Conservation (phyloP, 2,797 vertebrate genomes). For the Danio aesculapii region DNA sequence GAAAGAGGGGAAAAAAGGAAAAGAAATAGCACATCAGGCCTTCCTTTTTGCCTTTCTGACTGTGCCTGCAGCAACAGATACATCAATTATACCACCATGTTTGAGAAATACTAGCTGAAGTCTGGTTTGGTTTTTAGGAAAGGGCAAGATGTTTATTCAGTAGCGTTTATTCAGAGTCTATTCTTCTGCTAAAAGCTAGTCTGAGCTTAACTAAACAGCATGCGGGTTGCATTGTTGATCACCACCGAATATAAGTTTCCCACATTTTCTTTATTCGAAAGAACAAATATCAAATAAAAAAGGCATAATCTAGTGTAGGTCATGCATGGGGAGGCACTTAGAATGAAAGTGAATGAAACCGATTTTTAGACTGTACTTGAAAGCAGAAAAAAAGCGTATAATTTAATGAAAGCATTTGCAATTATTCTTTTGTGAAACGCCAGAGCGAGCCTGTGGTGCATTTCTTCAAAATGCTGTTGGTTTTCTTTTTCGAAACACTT, state of each 20-base stretch:
- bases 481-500: neutral
- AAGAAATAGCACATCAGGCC: constrained; percentile 46
- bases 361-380: neutral
- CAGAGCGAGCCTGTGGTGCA: neutral
- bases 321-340: neutral
- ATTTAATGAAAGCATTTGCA: neutral
- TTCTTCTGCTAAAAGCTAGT: neutral
- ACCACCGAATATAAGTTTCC: neutral
- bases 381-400: neutral
- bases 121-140: constrained; percentile 64
- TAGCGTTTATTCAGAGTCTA: neutral
- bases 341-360: neutral
- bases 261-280: neutral
- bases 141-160: constrained; percentile 61
- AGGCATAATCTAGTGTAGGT: too few species aligned
- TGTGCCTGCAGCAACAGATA: constrained; percentile 67
- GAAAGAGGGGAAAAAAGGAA: constrained; percentile 62
- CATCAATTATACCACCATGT: constrained; percentile 71
- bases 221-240: neutral
- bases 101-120: constrained; percentile 74
- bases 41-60: constrained; percentile 57
- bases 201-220: neutral
- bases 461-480: neutral
- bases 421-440: neutral
- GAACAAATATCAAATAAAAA: neutral